Evolutionary conservation across 2,113 vertebrate genomes (phyloP).

Genomic region (Oryzias javanicus): DNA sequence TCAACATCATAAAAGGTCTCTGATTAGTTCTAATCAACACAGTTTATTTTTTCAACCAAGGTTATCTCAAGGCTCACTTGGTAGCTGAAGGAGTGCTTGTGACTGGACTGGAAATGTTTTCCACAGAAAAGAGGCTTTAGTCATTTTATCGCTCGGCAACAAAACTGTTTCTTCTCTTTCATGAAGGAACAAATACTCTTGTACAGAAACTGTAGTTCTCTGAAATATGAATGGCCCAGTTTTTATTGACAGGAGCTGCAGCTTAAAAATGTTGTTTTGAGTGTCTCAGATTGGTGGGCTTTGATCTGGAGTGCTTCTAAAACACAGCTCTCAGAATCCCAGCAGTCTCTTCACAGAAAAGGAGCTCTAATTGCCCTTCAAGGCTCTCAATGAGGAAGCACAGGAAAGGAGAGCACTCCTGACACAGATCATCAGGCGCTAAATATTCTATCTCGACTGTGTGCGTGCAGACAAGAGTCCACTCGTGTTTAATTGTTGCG

Average conservation of each 20-base stretch:
- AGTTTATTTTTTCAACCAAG: too few relatives aligned
- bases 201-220: too few relatives aligned
- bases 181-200: too few relatives aligned
- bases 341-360: slow-evolving; percentile 22
- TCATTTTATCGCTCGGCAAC: too few relatives aligned
- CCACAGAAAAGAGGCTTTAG: too few relatives aligned
- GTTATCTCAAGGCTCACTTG: too few relatives aligned
- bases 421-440: slow-evolving; percentile 50
- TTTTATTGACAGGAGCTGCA: slow-evolving; percentile 31
- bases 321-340: slow-evolving; percentile 37
- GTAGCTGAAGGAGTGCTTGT: too few relatives aligned
- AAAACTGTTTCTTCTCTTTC: too few relatives aligned
- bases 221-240: slow-evolving; percentile 6
- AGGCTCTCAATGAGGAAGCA: slow-evolving; percentile 39
- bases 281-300: slow-evolving; percentile 21
- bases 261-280: slow-evolving; percentile 6
- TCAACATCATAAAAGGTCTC: too few relatives aligned
- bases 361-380: slow-evolving; percentile 50
- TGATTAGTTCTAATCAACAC: too few relatives aligned
- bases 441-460: slow-evolving; percentile 66
- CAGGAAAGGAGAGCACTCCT: slow-evolving; percentile 34
- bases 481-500: slow-evolving; percentile 63
- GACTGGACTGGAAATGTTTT: too few relatives aligned
- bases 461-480: slow-evolving; percentile 56
- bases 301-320: slow-evolving; percentile 49